Conservation (phyloP, 1,140 invertebrate genomes). For the Bombus confusus region DNA sequence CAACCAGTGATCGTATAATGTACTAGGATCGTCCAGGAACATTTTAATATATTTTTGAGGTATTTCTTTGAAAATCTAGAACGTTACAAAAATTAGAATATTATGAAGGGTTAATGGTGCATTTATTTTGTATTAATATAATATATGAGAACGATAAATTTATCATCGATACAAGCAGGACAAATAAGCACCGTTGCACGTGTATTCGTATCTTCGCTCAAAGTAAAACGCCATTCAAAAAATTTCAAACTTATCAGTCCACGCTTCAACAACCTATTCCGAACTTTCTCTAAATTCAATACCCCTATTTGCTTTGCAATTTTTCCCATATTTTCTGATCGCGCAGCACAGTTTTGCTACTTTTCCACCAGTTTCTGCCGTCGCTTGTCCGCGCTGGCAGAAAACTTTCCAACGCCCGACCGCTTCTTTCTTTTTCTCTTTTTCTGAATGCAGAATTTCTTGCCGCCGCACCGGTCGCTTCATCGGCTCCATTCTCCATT, state of each 20-base stretch:
- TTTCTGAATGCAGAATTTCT: constrained; percentile 13
- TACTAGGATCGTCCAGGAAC: neutral
- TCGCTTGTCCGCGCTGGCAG: neutral
- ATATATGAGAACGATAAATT: neutral
- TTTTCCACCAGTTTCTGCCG: neutral
- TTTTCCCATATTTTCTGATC: neutral
- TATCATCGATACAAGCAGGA: no score
- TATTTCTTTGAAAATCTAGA: neutral
- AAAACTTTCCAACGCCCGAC: neutral
- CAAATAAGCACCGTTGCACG: neutral
- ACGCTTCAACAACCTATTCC: neutral
- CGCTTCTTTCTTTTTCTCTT: neutral
- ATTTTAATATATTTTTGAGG: neutral
- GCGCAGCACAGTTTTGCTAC: neutral
- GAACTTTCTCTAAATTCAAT: neutral
- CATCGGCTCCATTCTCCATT: constrained; percentile 15
- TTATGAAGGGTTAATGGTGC: no score
- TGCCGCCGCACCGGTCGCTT: neutral
- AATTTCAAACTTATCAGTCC: neutral
- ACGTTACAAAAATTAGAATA: no score
- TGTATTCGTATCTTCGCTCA: neutral
- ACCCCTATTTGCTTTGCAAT: constrained; percentile 6
- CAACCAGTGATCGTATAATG: neutral
- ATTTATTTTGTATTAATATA: neutral
- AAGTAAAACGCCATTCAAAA: neutral